These are phyloP conservation scores for Anolis carolinensis DNA, from an alignment of 2,113 vertebrate genomes.

Conservation along the genomic window DNA sequence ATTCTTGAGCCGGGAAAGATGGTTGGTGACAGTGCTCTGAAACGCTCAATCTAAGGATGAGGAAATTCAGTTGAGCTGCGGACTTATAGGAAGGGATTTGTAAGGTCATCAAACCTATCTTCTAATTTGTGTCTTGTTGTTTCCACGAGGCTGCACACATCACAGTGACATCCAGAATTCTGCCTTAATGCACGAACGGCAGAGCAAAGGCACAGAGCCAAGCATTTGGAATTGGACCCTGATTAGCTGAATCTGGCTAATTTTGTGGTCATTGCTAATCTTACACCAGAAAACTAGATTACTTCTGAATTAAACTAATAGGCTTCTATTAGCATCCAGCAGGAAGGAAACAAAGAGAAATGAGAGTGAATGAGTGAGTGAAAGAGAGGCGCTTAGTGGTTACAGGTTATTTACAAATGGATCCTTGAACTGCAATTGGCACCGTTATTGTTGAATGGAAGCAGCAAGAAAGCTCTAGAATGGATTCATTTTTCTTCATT, in stretches of 20 bases:
- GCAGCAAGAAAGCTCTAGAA: slow-evolving; percentile 37
- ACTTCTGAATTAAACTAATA: slow-evolving; percentile 46
- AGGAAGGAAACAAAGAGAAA: slow-evolving; percentile 57
- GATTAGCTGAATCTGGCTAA: slow-evolving; percentile 35
- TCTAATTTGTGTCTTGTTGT: slow-evolving; percentile 6
- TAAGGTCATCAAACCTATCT: slow-evolving; percentile 17
- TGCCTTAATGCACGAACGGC: slow-evolving; percentile 15
- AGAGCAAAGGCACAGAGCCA: not conserved
- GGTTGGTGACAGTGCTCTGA: not conserved
- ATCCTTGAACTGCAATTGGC: slow-evolving; percentile 51
- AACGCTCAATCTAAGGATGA: not conserved
- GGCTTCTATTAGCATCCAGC: slow-evolving; percentile 42
- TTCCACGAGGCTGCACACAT: slow-evolving; percentile 38
- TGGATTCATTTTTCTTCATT: not conserved
- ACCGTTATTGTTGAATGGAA: slow-evolving; percentile 33
- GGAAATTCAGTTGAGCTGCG: not conserved
- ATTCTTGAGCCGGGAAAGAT: not conserved
- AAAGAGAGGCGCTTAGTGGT: slow-evolving; percentile 22
- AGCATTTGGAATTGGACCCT: slow-evolving; percentile 25
- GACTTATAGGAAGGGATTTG: not conserved
- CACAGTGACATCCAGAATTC: slow-evolving; percentile 52
- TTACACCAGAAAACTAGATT: slow-evolving; percentile 2
- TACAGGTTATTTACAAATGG: slow-evolving; percentile 47
- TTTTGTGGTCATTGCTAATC: slow-evolving; percentile 8
- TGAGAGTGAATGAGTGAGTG: slow-evolving; percentile 27